Conservation (phyloP, 2,113 vertebrate species). For the Leptodactylus fuscus region DNA sequence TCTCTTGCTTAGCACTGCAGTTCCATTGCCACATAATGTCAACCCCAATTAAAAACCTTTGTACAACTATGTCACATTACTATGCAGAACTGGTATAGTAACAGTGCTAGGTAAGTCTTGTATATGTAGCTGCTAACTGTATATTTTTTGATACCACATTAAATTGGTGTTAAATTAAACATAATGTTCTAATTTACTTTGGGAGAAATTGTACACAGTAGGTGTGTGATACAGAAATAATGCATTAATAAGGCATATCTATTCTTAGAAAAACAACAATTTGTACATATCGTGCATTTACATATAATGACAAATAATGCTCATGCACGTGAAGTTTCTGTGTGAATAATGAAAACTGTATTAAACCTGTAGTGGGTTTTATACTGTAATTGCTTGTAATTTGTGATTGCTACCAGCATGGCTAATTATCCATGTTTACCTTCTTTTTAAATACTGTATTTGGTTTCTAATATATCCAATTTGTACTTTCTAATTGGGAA, state of each 20-base stretch:
- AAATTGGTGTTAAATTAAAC: too few relatives aligned
- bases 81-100: too few relatives aligned
- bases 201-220: too few relatives aligned
- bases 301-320: constrained; percentile 1
- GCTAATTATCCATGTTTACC: constrained; percentile 57
- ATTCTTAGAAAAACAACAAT: not conserved
- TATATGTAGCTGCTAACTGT: too few relatives aligned
- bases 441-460: constrained; percentile 52
- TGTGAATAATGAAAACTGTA: constrained; percentile 18
- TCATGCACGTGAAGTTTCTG: not conserved
- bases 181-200: too few relatives aligned
- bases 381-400: constrained; percentile 52
- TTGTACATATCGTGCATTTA: not conserved
- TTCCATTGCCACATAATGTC: too few relatives aligned
- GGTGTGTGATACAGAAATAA: not conserved
- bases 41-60: too few relatives aligned
- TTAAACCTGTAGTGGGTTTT: constrained; percentile 36
- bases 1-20: too few relatives aligned
- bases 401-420: constrained; percentile 55
- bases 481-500: constrained; percentile 54
- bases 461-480: constrained; percentile 54
- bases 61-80: too few relatives aligned
- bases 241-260: not conserved
- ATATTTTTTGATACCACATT: too few relatives aligned
- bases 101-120: too few relatives aligned